Evolutionary conservation across 2,888 invertebrate species (phyloP).

Genomic region (Clunio marinus): DNA sequence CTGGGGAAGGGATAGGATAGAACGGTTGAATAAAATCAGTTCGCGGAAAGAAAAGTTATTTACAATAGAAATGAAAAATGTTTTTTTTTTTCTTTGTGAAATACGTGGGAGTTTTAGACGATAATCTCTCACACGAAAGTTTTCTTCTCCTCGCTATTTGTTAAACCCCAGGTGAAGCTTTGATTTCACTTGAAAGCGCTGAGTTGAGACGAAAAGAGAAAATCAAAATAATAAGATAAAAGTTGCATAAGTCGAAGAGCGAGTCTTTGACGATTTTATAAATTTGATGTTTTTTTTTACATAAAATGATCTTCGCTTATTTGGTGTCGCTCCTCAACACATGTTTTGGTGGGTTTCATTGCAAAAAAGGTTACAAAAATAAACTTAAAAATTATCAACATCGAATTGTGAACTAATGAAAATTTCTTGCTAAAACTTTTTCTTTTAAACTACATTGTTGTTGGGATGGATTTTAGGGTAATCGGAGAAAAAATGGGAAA

Average conservation of each 20-base stretch:
- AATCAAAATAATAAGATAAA: background rate
- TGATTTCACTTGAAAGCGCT: too few relatives aligned
- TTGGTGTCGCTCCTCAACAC: background rate
- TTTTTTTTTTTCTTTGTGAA: too few relatives aligned
- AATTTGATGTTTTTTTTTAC: too few relatives aligned
- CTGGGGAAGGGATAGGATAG: background rate
- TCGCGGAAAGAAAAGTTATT: background rate
- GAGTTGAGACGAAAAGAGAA: background rate
- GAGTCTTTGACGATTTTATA: background rate
- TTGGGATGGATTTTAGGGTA: background rate
- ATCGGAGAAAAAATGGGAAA: too few relatives aligned
- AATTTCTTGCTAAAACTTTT: background rate
- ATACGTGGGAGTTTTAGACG: background rate
- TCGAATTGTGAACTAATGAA: background rate
- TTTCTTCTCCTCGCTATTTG: too few relatives aligned
- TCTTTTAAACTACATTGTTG: background rate
- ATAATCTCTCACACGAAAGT: background rate
- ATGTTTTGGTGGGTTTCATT: background rate
- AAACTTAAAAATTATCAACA: constrained; percentile 10
- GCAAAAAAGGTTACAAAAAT: background rate
- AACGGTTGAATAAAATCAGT: background rate
- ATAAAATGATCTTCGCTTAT: too few relatives aligned
- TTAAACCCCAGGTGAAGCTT: too few relatives aligned
- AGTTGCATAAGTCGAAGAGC: background rate
- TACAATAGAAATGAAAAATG: background rate